Conservation (phyloP, 1,140 invertebrate species). For the Macrotrachela quadricornifera region DNA sequence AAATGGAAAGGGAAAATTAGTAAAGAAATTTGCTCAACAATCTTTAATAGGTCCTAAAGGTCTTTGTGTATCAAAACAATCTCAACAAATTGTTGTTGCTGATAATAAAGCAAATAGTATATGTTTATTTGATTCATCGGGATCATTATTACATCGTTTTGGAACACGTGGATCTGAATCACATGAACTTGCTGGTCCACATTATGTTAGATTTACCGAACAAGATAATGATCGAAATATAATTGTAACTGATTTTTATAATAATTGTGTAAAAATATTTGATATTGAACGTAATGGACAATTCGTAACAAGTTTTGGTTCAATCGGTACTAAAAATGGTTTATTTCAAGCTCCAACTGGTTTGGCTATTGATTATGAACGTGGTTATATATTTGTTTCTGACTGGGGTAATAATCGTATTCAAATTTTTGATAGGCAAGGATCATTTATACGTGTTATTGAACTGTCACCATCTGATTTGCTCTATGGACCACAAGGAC, state of each 20-base stretch:
- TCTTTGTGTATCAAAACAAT: conserved; percentile 29
- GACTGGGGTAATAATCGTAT: conserved; percentile 41
- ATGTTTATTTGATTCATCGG: conserved; percentile 36
- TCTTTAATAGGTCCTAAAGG: conserved; percentile 39
- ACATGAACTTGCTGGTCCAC: conserved; percentile 38
- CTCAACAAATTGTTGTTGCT: conserved; percentile 36
- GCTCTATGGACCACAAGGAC: too few relatives aligned
- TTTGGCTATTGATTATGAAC: conserved; percentile 31
- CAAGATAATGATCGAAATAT: conserved; percentile 31
- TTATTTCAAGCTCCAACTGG: conserved; percentile 41
- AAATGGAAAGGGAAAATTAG: conserved; percentile 36
- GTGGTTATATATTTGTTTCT: conserved; percentile 37
- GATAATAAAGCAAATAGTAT: conserved; percentile 39
- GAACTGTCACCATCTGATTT: too few relatives aligned
- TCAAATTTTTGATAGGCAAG: conserved; percentile 24
- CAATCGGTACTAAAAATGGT: conserved; percentile 34
- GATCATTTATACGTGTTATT: too few relatives aligned
- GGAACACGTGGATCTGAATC: conserved; percentile 22
- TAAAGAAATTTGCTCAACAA: conserved; percentile 35
- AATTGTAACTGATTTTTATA: conserved; percentile 39
- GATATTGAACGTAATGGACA: conserved; percentile 17
- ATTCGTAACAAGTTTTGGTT: conserved; percentile 27
- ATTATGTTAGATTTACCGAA: conserved; percentile 36
- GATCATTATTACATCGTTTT: conserved; percentile 16
- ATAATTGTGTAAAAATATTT: conserved; percentile 36